Percentiles rank a stretch among this genome's conserved stretches.
phyloP scores from a whole-genome alignment of 2,888 invertebrate species.

The Melanchra persicariae region DNA sequence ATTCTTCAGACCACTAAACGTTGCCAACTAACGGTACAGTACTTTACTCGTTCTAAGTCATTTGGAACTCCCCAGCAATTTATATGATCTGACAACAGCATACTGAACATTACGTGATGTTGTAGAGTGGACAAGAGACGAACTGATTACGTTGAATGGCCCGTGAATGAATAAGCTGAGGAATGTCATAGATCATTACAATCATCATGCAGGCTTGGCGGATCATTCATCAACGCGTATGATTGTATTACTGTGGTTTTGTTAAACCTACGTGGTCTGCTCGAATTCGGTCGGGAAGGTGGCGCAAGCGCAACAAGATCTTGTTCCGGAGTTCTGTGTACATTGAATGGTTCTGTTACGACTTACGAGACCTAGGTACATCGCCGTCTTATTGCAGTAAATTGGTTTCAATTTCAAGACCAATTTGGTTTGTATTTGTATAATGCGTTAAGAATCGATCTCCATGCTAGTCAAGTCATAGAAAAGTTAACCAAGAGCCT shows the following conservation, averaged over 20 bases:
- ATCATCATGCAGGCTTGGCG: conserved; percentile 27
- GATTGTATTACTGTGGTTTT: conserved; percentile 25
- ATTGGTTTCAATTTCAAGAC: conserved; percentile 19
- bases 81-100: conserved; percentile 47
- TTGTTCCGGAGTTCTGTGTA: conserved; percentile 15
- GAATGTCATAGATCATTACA: conserved; percentile 48
- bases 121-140: conserved; percentile 25
- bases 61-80: conserved; percentile 47
- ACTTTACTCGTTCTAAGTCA: conserved; percentile 36
- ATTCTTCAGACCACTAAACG: conserved; percentile 48
- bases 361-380: conserved; percentile 14
- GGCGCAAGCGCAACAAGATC: conserved; percentile 34
- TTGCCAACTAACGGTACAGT: conserved; percentile 52
- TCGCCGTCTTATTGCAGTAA: conserved; percentile 1
- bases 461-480: not conserved
- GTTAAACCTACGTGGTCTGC: conserved; percentile 23
- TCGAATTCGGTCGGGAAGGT: conserved; percentile 24
- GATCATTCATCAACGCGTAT: conserved; percentile 43
- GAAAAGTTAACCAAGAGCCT: not conserved
- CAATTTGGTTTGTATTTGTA: conserved; percentile 1
- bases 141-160: conserved; percentile 47
- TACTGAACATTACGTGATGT: conserved; percentile 32
- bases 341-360: conserved; percentile 25
- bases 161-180: conserved; percentile 54
- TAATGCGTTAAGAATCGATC: not conserved